Base-by-base conservation (phyloP, 2,113 vertebrate species). In the Oceanites oceanicus region DNA sequence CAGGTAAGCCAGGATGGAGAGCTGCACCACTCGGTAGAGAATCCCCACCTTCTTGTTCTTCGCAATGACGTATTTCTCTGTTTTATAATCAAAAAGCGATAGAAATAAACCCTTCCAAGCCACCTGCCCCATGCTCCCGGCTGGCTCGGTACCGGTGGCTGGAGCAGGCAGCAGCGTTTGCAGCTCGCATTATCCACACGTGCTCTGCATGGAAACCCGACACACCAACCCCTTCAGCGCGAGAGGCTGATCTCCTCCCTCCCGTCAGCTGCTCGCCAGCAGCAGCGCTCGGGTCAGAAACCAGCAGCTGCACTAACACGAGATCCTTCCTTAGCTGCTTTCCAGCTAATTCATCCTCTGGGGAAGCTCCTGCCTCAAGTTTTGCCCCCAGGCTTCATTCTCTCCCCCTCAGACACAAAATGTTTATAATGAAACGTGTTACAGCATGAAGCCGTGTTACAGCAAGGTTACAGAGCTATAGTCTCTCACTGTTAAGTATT, bases 41-140 rank as follows among this genome's bases (percentile, higher is more conserved):
- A 99, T 94, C 75, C 99, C 99, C 53, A 99, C 99, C 95, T 98
- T 99, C 97, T 98, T 99, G 98, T 99, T 99, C 97, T 99, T 98
- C 2, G 99, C 99, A 59, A 99, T 98, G 94, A 99, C 99, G 94
- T 98, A 99, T 96, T 99, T 99, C 92, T 99, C 99, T 0, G 99
- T 99, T 96, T 99, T 99, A 97, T 99, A 99, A 96, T 99, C 99
- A 29, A 99, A 98, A 38, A 99, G 96, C 5, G 99, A 98, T 12
- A 98, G 79, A 76, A 98, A 98, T 42, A 98, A 97, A 63, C 47
- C 96, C 78, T 98, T 98, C 96, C 97, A 98, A 67, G 89, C 96
- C 87, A 97, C 95, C 96, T 98, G 98, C 92, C 98, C 99, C 99
- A 99, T 99, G 94, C 93, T 83, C 67, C 74, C 14, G 1, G 90